Percentiles rank a stretch among this genome's conserved stretches.
These are phyloP conservation scores for Menidia menidia DNA, from an alignment of 2,797 vertebrate genomes.

Conservation along the genomic window DNA sequence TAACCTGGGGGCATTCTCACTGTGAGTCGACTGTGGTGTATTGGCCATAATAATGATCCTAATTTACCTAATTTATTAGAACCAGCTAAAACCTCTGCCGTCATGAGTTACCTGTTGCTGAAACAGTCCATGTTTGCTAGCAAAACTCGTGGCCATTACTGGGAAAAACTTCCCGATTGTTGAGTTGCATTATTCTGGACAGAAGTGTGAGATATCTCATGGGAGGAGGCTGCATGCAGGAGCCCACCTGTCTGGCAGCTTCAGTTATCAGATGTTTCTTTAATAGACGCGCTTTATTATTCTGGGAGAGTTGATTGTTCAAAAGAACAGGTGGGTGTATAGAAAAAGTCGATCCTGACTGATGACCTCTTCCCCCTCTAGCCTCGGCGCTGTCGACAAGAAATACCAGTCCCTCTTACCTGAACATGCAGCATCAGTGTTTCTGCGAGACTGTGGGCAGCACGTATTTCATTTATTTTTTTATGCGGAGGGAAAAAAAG, in stretches of 20 bases:
- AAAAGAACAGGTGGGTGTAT: conserved; percentile 49
- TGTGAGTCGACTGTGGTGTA: neutral
- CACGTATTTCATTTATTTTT: conserved; percentile 59
- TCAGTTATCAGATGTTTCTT: conserved; percentile 17
- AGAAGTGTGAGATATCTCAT: neutral
- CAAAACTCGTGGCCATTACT: neutral
- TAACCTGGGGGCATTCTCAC: neutral
- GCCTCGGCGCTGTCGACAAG: conserved; percentile 29
- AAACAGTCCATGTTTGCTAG: neutral
- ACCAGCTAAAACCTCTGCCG: neutral
- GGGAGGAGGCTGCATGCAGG: neutral
- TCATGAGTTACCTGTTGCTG: neutral
- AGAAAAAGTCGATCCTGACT: conserved; percentile 31
- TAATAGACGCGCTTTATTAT: conserved; percentile 25
- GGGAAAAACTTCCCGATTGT: neutral
- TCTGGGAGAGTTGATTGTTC: conserved; percentile 36
- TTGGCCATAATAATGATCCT: neutral
- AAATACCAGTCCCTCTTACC: conserved; percentile 17
- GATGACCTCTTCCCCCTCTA: conserved; percentile 8
- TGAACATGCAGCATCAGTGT: conserved; percentile 16
- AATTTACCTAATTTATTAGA: neutral
- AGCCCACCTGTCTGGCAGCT: conserved; percentile 34
- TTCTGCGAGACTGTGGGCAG: conserved; percentile 50
- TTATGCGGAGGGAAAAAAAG: conserved; percentile 27
- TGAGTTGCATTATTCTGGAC: conserved; percentile 16